Evolutionary conservation across 2,113 vertebrate species (phyloP).

Genomic region (Pithys albifrons): DNA sequence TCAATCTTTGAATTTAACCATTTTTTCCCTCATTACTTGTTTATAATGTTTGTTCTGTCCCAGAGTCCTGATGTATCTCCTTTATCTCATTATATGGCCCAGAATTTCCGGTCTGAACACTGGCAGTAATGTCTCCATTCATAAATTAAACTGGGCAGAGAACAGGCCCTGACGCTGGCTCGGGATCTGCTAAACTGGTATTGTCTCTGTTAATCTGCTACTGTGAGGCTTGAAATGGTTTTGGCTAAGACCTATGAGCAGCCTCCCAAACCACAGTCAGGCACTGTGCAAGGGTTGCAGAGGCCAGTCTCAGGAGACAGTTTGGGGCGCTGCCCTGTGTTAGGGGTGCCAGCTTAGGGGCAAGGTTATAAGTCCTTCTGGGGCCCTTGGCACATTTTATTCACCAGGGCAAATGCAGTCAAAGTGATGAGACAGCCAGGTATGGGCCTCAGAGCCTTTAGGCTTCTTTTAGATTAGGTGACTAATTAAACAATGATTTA

Average conservation of each 20-base stretch:
- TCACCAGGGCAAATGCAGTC: neutral
- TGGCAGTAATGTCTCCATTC: neutral
- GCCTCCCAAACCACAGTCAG: neutral
- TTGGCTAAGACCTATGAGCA: neutral
- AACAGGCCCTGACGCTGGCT: neutral
- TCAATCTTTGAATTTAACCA: neutral
- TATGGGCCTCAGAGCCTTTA: neutral
- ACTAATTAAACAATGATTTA: neutral
- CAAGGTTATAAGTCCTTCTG: neutral
- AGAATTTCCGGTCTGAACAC: neutral
- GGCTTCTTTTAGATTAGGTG: neutral
- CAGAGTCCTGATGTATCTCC: neutral
- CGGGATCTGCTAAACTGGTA: neutral
- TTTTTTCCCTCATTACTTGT: neutral
- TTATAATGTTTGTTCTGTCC: neutral
- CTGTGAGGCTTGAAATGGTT: neutral
- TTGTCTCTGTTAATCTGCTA: neutral
- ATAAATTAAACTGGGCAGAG: neutral
- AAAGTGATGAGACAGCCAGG: neutral
- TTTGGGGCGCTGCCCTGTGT: neutral
- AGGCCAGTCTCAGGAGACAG: neutral
- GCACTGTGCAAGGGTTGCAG: neutral
- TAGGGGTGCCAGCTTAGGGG: neutral
- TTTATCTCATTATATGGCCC: neutral
- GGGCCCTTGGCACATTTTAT: neutral